Evolutionary conservation across 2,888 invertebrate species (phyloP), one percentile per base, ranked within the genome.

Genomic region (Oligia latruncula): DNA sequence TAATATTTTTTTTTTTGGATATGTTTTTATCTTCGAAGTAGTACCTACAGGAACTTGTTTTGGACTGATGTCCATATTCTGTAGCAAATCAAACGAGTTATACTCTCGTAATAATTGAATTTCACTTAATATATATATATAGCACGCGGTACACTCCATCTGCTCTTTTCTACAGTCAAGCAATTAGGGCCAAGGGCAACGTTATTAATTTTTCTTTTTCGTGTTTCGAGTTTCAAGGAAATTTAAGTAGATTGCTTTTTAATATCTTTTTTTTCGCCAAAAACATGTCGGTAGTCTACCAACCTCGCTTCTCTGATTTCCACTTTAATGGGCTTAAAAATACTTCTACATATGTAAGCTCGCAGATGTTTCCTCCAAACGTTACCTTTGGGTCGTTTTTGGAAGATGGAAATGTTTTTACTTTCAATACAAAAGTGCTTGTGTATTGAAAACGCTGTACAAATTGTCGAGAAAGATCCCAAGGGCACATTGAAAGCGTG

Each of bases 161-260:
- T 85, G 84, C 77, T 80, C 81, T 85, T 86, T 87, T 85, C 80
- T 76, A 76, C 79, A 84, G 82, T 84, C 86, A 86, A 90, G 90
- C 90, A 92, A 91, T 92, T 93, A 92, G 83, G 90, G 84, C 88
- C 82, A 86, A 89, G 85, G 84, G 83, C 77, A 87, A 90, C 11
- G 91, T 89, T 90, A 90, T 90, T 87, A 87, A 82, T 90, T 75
- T 78, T 89, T 87, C 80, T 85, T 90, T 88, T 90, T 90, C 90
- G 85, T 89, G 86, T 88, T 87, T 87, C 87, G 83, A 85, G 84
- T 88, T 87, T 84, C 81, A 81, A 86, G 85, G 86, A 90, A 92
- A 92, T 91, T 90, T 90, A 91, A 92, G 88, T 84, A 87, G 89
- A 91, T 91, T 88, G 86, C 87, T 87, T 91, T 91, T 90, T 92